Conservation (phyloP, 2,888 invertebrate genomes). For the Drosophila gaucha region DNA sequence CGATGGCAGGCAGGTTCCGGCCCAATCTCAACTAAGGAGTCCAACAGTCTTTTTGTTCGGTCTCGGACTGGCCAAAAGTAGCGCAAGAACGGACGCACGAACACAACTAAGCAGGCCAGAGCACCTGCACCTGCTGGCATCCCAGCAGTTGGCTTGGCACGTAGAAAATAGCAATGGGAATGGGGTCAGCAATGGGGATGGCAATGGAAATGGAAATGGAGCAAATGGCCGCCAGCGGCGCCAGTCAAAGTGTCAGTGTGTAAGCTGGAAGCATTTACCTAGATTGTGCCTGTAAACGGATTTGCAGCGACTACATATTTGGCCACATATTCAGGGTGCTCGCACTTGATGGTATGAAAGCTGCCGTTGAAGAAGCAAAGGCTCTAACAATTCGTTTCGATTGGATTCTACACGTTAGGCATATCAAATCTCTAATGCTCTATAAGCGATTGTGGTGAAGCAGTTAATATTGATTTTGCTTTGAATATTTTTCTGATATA, state of each 20-base stretch:
- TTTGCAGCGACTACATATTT: slow-evolving; percentile 33
- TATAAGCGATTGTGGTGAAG: slow-evolving; percentile 1
- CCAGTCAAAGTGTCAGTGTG: slow-evolving; percentile 79
- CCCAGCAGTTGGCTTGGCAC: slow-evolving; percentile 64
- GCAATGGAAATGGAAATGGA: slow-evolving; percentile 38
- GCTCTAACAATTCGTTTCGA: slow-evolving; percentile 30
- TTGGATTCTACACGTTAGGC: slow-evolving; percentile 1
- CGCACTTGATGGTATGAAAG: slow-evolving; percentile 18
- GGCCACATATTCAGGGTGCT: slow-evolving; percentile 50
- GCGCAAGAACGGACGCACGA: slow-evolving; percentile 28
- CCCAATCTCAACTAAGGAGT: slow-evolving; percentile 47
- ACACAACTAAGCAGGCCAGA: slow-evolving; percentile 55
- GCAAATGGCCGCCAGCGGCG: slow-evolving; percentile 55
- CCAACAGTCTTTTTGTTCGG: slow-evolving; percentile 36
- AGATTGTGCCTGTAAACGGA: slow-evolving; percentile 58
- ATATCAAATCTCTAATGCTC: slow-evolving; percentile 10
- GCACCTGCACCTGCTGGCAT: slow-evolving; percentile 79
- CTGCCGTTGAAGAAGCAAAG: slow-evolving; percentile 27
- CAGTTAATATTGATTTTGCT: slow-evolving; percentile 18
- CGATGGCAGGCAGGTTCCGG: slow-evolving; percentile 15
- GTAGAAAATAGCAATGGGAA: slow-evolving; percentile 56
- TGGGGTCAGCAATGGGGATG: slow-evolving; percentile 8
- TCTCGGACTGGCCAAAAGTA: slow-evolving; percentile 40
- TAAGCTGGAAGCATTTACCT: slow-evolving; percentile 75
- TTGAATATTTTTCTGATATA: background rate